A percentile compares a stretch with the other conserved stretches of the same genome.
Evolutionary conservation across 2,797 vertebrate genomes (phyloP).

Genomic region (Rhinoraja longicauda): DNA sequence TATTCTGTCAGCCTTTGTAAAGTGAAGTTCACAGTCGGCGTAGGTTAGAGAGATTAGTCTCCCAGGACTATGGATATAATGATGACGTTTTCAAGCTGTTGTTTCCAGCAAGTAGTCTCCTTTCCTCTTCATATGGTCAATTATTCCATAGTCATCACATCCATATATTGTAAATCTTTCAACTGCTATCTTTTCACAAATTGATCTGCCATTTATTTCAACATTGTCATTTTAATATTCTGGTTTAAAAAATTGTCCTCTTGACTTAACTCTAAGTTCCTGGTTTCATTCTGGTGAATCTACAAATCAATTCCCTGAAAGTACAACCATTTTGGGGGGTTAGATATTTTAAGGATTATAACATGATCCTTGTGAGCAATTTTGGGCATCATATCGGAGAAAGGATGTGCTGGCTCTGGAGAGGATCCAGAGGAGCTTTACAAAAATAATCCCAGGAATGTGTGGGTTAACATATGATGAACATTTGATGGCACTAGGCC

Average conservation of each 20-base stretch:
- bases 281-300: not conserved
- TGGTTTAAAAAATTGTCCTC: not conserved
- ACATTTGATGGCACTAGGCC: too few species aligned
- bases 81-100: not conserved
- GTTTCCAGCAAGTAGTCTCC: too few species aligned
- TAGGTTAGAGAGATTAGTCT: not conserved
- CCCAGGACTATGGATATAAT: not conserved
- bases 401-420: too few species aligned
- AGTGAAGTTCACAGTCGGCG: not conserved
- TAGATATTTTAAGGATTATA: not conserved
- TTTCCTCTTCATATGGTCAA: not conserved
- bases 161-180: not conserved
- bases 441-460: too few species aligned
- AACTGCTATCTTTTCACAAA: not conserved
- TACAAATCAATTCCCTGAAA: not conserved
- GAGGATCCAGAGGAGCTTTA: too few species aligned
- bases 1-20: not conserved
- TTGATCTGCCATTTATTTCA: not conserved
- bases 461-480: too few species aligned
- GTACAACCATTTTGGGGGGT: too few species aligned
- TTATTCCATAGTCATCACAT: not conserved
- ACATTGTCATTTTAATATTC: constrained; percentile 1
- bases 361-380: not conserved
- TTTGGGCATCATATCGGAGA: too few species aligned
- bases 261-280: not conserved